phyloP scores from a whole-genome alignment of 2,113 vertebrate species.

The Poeciliopsis retropinna region DNA sequence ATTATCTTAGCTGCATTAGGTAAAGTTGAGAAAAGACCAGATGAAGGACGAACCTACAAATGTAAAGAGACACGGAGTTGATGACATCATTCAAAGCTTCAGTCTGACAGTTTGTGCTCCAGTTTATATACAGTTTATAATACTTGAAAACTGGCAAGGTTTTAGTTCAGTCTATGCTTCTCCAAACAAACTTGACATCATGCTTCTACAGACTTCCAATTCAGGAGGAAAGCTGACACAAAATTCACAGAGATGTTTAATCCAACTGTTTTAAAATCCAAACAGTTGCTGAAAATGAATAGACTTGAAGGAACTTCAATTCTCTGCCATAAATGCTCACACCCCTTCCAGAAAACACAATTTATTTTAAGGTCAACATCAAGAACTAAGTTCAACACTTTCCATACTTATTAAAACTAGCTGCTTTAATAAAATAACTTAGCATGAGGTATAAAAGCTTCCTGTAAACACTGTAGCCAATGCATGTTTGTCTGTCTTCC shows the following conservation, averaged over 20 bases:
- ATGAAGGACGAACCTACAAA: not conserved
- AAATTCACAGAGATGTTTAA: slow-evolving; percentile 14
- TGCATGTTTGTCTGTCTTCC: not conserved
- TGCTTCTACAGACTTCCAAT: slow-evolving; percentile 27
- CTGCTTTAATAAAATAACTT: slow-evolving; percentile 1
- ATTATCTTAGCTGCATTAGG: not conserved
- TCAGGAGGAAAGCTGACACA: slow-evolving; percentile 20
- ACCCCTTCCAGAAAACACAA: slow-evolving; percentile 22
- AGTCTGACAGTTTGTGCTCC: not conserved
- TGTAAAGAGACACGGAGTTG: not conserved
- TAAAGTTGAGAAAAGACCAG: not conserved
- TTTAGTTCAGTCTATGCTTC: not conserved
- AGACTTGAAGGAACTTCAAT: slow-evolving; percentile 6
- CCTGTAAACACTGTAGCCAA: too few species aligned
- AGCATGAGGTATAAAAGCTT: not conserved
- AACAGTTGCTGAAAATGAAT: slow-evolving; percentile 26
- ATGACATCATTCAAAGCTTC: not conserved
- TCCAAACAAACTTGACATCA: slow-evolving; percentile 16
- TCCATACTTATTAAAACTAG: not conserved
- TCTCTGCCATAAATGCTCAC: not conserved
- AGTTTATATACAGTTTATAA: not conserved
- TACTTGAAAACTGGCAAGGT: not conserved
- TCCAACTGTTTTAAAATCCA: slow-evolving; percentile 28
- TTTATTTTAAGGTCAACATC: not conserved
- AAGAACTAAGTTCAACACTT: not conserved